These are phyloP conservation scores for Boloria selene DNA, from an alignment of 2,888 invertebrate genomes.

Conservation along the genomic window DNA sequence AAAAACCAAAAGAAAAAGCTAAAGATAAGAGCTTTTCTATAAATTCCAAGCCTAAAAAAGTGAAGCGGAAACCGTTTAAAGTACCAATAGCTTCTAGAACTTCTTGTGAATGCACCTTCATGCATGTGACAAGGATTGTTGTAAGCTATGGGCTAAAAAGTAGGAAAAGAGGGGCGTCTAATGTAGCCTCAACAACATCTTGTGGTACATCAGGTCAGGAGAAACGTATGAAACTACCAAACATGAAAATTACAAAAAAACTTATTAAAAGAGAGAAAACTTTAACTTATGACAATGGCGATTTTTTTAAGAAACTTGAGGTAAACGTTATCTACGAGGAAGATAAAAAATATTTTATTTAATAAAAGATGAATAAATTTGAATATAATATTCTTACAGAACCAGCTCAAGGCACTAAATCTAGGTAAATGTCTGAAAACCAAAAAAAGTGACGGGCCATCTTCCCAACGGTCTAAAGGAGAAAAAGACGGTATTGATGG, in stretches of 20 bases:
- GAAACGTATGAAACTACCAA: conserved; percentile 62
- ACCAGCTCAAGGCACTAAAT: conserved; percentile 71
- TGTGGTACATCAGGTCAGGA: conserved; percentile 60
- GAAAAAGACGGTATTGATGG: conserved; percentile 59
- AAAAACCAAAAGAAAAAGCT: conserved; percentile 51
- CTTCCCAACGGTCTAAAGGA: conserved; percentile 63
- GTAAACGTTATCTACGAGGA: conserved; percentile 46
- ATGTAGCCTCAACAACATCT: conserved; percentile 63
- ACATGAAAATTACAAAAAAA: conserved; percentile 55
- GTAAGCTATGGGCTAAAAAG: conserved; percentile 63
- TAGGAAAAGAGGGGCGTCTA: conserved; percentile 63
- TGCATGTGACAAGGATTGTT: conserved; percentile 68
- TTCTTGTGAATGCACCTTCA: conserved; percentile 63
- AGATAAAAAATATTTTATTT: neutral
- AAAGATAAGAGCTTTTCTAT: conserved; percentile 51
- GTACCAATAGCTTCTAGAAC: conserved; percentile 49
- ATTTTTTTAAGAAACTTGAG: conserved; percentile 74
- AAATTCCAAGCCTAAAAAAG: conserved; percentile 50
- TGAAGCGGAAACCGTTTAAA: conserved; percentile 50
- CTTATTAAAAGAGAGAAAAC: conserved; percentile 53
- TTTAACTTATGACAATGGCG: conserved; percentile 58
- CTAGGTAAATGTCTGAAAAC: conserved; percentile 61
- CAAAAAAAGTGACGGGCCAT: conserved; percentile 59
- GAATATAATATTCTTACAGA: conserved; percentile 54
- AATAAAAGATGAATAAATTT: neutral